Evolutionary conservation across 2,888 invertebrate genomes (phyloP), one percentile per base, ranked within the genome.

Genomic region (Catocala sponsa): DNA sequence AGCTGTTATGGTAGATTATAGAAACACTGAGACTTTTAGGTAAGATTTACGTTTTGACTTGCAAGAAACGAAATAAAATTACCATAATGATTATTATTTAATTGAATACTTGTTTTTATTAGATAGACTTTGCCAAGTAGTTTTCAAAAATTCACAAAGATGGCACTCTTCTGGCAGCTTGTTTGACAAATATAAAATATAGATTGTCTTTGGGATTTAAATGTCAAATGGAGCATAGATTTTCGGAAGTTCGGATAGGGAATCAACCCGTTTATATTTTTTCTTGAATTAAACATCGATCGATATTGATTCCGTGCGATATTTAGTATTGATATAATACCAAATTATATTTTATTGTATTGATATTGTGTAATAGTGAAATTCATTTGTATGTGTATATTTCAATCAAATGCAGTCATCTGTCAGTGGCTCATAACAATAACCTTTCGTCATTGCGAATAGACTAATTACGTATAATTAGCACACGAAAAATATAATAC

Each of bases 361-460:
- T 46, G 0, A 13, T 12, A 41, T 25, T n/a, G n/a, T 6, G 12
- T 49, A 53, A 52, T 35, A 51, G 61, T 70, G 35, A 55, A 53
- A 59, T 49, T 12, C 43, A 49, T 49, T 54, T 43, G 42, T 25
- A 25, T 25, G 25, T 54, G 13, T 54, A 43, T 49, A 13, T 60
- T 50, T 54, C 60, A 33, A 56, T 59, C 48, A 65, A 68, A 58
- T 72, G 62, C 53, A 60, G 53, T 65, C 55, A 68, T 70, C 77
- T 80, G 79, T 83, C 82, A 81, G 78, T 77, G 76, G 79, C 79
- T 70, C 76, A 84, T 72, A 86, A 85, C 84, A 89, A 83, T 92
- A 92, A 92, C 91, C 92, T 92, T 91, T 91, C 91, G 92, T 89
- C 92, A 91, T 92, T 92, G 91, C 86, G 83, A 81, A 80, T 77